phyloP scores from a whole-genome alignment of 2,113 vertebrate species.

The Esox niger region DNA sequence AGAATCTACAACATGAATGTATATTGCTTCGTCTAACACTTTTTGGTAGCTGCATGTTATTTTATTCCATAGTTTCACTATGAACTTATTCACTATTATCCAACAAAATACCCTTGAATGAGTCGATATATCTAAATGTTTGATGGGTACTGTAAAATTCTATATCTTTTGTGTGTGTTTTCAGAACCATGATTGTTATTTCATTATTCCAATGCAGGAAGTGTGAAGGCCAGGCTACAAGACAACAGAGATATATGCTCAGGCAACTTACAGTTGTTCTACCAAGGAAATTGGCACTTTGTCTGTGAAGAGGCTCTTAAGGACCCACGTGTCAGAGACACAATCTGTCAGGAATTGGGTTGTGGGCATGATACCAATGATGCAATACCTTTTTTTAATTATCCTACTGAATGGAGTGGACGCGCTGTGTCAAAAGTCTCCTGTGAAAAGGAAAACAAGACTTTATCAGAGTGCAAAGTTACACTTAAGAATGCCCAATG shows the following conservation, averaged over 20 bases:
- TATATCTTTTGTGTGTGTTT: background rate
- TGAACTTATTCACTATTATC: too few species aligned
- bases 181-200: background rate
- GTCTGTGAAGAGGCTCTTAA: background rate
- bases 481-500: too few species aligned
- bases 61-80: too few species aligned
- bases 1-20: too few species aligned
- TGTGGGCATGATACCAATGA: slow-evolving; percentile 27
- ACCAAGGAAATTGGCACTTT: background rate
- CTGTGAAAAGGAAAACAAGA: too few species aligned
- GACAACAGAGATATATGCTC: slow-evolving; percentile 37
- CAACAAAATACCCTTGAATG: too few species aligned
- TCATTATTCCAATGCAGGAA: slow-evolving; percentile 40
- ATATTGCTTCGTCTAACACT: too few species aligned
- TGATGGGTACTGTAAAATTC: background rate
- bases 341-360: slow-evolving; percentile 36
- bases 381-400: rapidly evolving
- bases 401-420: rapidly evolving
- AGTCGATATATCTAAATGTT: too few species aligned
- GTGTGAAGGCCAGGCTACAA: slow-evolving; percentile 6
- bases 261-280: slow-evolving; percentile 38
- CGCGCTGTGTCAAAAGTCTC: rapidly evolving
- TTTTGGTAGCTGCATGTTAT: too few species aligned
- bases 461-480: too few species aligned
- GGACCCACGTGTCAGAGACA: rapidly evolving